Conservation (phyloP, 2,797 vertebrate genomes). For the Hyperoplus lanceolatus region DNA sequence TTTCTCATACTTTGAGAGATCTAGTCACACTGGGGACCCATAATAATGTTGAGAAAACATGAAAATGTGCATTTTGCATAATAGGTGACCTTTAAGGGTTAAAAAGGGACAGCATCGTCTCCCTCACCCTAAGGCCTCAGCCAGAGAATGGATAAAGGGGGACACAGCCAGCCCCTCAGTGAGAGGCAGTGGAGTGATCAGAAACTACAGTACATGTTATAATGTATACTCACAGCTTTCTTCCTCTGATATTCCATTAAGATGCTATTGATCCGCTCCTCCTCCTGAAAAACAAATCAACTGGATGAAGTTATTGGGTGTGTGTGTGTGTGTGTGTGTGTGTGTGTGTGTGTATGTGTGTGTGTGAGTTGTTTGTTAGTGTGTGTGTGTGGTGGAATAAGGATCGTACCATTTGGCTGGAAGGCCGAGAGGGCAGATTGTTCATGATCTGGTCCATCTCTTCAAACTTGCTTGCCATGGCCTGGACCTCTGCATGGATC, state of each 20-base stretch:
- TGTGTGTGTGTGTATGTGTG: not conserved
- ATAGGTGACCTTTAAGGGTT: not conserved
- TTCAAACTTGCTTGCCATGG: constrained; percentile 88
- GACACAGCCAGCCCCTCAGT: not conserved
- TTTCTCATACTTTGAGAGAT: not conserved
- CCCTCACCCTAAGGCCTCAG: not conserved
- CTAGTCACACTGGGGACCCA: no score
- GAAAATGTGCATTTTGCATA: no score
- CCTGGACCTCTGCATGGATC: constrained; percentile 92
- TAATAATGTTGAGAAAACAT: no score
- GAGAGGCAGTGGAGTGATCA: not conserved
- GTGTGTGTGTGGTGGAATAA: not conserved
- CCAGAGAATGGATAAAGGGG: not conserved
- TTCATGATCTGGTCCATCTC: constrained; percentile 91
- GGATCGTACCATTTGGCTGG: constrained; percentile 86
- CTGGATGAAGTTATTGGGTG: not conserved
- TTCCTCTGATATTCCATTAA: constrained; percentile 92
- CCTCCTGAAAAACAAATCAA: constrained; percentile 85
- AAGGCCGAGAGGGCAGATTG: constrained; percentile 85
- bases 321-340: not conserved
- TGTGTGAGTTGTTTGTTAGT: not conserved
- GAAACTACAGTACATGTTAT: not conserved
- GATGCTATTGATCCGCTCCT: constrained; percentile 90
- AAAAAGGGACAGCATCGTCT: not conserved
- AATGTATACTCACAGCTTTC: constrained; percentile 90